Conservation (phyloP, 1,140 invertebrate species). For the Limonius californicus region DNA sequence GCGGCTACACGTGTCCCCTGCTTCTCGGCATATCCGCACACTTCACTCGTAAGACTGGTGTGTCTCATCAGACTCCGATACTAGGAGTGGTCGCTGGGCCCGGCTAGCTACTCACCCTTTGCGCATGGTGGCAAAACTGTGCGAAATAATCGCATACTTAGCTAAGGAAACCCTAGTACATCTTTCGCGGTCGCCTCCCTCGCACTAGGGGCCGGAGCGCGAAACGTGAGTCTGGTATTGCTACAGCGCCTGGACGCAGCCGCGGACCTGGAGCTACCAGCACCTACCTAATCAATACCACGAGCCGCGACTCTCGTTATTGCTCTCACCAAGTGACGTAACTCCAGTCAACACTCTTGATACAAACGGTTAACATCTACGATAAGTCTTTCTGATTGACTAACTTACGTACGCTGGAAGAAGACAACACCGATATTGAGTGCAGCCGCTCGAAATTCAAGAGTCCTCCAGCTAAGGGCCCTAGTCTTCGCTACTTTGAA, state of each 20-base stretch:
- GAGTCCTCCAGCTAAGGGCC: neutral
- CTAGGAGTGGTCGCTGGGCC: constrained; percentile 45
- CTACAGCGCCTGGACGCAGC: constrained; percentile 28
- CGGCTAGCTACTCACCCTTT: constrained; percentile 35
- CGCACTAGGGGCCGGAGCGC: constrained; percentile 18
- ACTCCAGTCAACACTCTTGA: constrained; percentile 34
- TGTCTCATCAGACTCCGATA: constrained; percentile 43
- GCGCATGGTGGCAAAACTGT: constrained; percentile 43
- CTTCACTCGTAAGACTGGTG: constrained; percentile 37
- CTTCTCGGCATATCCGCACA: constrained; percentile 40
- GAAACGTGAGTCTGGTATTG: neutral
- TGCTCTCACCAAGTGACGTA: constrained; percentile 36
- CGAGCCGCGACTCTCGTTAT: constrained; percentile 30
- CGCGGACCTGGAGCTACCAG: constrained; percentile 40
- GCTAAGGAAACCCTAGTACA: constrained; percentile 12
- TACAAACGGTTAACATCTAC: constrained; percentile 23
- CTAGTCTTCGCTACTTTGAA: neutral
- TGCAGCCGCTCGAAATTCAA: constrained; percentile 4
- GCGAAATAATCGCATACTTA: constrained; percentile 40
- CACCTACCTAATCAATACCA: constrained; percentile 41
- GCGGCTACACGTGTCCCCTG: constrained; percentile 43
- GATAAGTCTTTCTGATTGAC: constrained; percentile 4
- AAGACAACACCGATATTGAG: constrained; percentile 2
- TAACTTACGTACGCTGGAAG: constrained; percentile 12
- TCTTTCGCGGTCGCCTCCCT: constrained; percentile 8